Percentiles rank a stretch among this genome's conserved stretches.
Conservation (phyloP, 2,113 vertebrate species). For the Atherinomorus stipes region DNA sequence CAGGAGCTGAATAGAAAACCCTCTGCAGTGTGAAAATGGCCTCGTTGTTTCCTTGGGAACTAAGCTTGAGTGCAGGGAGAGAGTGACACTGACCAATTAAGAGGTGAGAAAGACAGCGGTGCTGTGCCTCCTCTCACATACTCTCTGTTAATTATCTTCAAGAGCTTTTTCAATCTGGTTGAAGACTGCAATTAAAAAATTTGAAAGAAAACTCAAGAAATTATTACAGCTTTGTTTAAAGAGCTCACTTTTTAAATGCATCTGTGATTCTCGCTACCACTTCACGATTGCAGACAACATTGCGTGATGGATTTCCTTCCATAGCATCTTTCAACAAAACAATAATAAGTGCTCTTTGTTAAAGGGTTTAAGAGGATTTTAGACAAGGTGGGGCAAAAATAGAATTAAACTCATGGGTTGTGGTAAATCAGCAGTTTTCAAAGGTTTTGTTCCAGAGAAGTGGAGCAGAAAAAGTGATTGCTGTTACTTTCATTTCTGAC, state of each 20-base stretch:
- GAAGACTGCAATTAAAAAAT: conserved; percentile 32
- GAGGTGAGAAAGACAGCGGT: conserved; percentile 17
- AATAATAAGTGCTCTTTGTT: too few species aligned
- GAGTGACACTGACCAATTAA: conserved; percentile 52
- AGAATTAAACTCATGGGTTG: too few species aligned
- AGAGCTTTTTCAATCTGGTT: conserved; percentile 32
- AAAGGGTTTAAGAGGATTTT: too few species aligned
- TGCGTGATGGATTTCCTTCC: too few species aligned
- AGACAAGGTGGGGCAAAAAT: too few species aligned
- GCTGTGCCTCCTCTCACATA: conserved; percentile 32
- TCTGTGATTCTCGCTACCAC: too few species aligned
- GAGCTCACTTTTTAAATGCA: background rate
- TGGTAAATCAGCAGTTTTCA: too few species aligned
- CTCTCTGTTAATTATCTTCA: conserved; percentile 44
- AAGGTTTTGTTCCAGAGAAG: too few species aligned
- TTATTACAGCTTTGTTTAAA: conserved; percentile 2
- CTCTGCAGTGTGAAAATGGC: conserved; percentile 37
- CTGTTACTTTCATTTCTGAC: too few species aligned
- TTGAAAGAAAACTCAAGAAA: background rate
- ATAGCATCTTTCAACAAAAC: too few species aligned
- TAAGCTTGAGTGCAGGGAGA: conserved; percentile 32
- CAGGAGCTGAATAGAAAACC: background rate
- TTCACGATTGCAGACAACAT: too few species aligned
- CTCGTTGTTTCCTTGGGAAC: conserved; percentile 75
- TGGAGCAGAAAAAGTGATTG: too few species aligned